Evolutionary conservation across 2,113 vertebrate species (phyloP).

Genomic region (Collichthys lucidus): DNA sequence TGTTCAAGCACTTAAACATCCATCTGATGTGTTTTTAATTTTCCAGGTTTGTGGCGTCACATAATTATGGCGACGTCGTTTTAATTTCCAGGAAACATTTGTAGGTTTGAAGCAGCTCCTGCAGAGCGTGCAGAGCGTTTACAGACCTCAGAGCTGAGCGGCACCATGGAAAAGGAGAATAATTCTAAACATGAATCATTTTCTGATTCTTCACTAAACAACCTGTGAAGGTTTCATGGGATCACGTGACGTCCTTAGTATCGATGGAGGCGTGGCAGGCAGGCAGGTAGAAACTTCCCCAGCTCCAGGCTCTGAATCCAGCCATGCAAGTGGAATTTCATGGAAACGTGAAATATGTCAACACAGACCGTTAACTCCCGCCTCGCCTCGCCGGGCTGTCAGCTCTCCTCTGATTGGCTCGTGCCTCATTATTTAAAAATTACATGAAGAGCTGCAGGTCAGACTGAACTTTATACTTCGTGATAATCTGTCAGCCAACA

Average conservation of each 20-base stretch:
- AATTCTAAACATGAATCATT: neutral
- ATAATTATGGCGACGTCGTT: neutral
- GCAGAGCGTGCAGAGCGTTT: neutral
- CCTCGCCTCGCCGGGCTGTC: neutral
- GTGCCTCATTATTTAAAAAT: neutral
- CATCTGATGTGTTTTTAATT: neutral
- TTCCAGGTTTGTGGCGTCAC: too few relatives aligned
- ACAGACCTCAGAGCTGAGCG: neutral
- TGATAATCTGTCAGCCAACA: too few relatives aligned
- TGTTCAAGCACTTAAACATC: neutral
- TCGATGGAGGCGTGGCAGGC: neutral
- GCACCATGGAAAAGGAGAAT: neutral
- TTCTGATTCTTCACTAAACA: too few relatives aligned
- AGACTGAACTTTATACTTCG: too few relatives aligned
- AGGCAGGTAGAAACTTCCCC: slow-evolving; percentile 1
- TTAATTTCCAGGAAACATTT: too few relatives aligned
- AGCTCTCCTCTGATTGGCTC: slow-evolving; percentile 6
- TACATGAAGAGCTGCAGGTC: neutral
- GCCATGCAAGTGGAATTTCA: slow-evolving; percentile 52
- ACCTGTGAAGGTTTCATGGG: slow-evolving; percentile 2
- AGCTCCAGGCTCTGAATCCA: slow-evolving; percentile 28
- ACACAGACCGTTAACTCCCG: slow-evolving; percentile 26
- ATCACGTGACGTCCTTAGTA: neutral
- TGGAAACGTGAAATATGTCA: slow-evolving; percentile 53
- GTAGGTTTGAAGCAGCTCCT: neutral